Conservation (phyloP, 1,140 invertebrate genomes). For the Mycetomoellerius zeteki region DNA sequence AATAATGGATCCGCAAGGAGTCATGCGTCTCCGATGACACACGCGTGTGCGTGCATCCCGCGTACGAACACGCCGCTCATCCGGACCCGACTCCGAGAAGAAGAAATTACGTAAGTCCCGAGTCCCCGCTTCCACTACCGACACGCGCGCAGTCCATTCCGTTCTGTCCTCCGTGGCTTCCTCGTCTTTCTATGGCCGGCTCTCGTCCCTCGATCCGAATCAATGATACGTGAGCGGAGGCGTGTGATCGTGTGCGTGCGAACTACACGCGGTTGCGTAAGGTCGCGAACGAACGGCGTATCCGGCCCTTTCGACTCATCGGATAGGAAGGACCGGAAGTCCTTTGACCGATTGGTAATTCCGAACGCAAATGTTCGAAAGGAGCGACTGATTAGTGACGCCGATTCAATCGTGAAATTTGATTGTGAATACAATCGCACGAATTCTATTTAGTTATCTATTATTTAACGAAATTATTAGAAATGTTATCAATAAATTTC, state of each 20-base stretch:
- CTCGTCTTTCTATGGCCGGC: constrained; percentile 53
- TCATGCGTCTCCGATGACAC: constrained; percentile 54
- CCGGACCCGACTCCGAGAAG: constrained; percentile 60
- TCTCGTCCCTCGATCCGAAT: constrained; percentile 52
- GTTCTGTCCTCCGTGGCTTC: constrained; percentile 64
- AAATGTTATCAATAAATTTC: background rate
- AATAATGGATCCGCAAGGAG: constrained; percentile 67
- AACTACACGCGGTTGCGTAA: constrained; percentile 72
- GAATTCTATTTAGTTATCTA: background rate
- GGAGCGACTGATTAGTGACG: constrained; percentile 33
- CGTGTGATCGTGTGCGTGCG: constrained; percentile 61
- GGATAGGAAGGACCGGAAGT: constrained; percentile 74
- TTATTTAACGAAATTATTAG: background rate
- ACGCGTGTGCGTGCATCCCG: background rate
- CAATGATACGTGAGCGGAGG: constrained; percentile 57
- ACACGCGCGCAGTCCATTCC: constrained; percentile 60
- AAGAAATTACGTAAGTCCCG: constrained; percentile 71
- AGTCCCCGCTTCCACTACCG: constrained; percentile 50
- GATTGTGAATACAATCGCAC: background rate
- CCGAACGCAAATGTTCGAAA: constrained; percentile 5
- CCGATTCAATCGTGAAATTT: background rate
- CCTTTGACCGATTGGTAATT: constrained; percentile 63
- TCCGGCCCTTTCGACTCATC: constrained; percentile 71
- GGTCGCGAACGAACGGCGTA: constrained; percentile 56
- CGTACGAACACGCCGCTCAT: background rate